Evolutionary conservation across 2,797 vertebrate genomes (phyloP).

Genomic region (Hipposideros larvatus): DNA sequence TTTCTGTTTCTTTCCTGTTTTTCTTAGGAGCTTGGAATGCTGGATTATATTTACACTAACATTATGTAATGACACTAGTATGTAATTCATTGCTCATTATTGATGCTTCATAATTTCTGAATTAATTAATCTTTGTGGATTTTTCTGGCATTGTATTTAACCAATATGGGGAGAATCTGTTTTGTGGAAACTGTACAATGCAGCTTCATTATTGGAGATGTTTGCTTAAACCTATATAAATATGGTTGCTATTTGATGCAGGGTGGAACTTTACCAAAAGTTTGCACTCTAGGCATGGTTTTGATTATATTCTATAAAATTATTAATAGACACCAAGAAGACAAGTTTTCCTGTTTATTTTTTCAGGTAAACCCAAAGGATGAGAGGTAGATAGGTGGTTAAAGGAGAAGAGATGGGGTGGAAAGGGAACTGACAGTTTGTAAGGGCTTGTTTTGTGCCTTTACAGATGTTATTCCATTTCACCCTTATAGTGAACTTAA

Average conservation of each 20-base stretch:
- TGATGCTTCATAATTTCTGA: not conserved
- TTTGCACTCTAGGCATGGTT: not conserved
- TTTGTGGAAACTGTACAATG: not conserved
- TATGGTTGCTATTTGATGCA: slow-evolving; percentile 15
- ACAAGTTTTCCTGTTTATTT: slow-evolving; percentile 6
- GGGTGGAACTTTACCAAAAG: slow-evolving; percentile 27
- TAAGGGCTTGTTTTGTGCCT: not conserved
- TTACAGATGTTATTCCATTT: not conserved
- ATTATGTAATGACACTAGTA: not conserved
- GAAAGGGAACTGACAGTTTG: not conserved
- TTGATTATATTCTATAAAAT: not conserved
- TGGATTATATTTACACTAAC: not conserved
- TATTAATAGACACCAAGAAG: not conserved
- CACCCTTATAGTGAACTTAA: not conserved
- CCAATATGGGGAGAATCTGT: not conserved
- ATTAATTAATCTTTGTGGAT: not conserved
- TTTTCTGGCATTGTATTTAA: not conserved
- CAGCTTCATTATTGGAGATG: not conserved
- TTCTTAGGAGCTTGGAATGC: not conserved
- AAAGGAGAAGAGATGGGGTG: not conserved
- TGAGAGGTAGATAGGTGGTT: not conserved
- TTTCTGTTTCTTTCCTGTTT: slow-evolving; percentile 28
- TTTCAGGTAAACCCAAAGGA: not conserved
- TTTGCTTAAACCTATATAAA: not conserved
- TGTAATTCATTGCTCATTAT: not conserved